These are phyloP conservation scores for Phyllotis vaccarum DNA, from an alignment of 2,797 vertebrate genomes.

Conservation along the genomic window DNA sequence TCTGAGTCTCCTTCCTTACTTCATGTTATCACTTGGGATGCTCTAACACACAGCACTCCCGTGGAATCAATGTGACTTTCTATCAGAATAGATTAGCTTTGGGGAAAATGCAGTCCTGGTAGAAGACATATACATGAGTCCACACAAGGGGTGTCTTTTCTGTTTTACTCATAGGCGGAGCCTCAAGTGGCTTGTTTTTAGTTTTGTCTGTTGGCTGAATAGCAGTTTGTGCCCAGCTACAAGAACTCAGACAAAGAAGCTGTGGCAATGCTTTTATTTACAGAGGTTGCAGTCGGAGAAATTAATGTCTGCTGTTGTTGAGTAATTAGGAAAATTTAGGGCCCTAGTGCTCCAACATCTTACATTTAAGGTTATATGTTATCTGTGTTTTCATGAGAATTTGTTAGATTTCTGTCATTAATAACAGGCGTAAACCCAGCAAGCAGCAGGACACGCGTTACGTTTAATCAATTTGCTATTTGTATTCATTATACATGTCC, in stretches of 20 bases:
- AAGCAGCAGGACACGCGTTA: slow-evolving; percentile 78
- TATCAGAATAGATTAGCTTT: slow-evolving; percentile 31
- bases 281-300: slow-evolving; percentile 73
- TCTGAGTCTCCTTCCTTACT: not conserved
- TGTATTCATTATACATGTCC: slow-evolving; percentile 86
- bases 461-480: slow-evolving; percentile 86
- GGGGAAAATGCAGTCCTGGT: not conserved
- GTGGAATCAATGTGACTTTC: not conserved
- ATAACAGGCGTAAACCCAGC: slow-evolving; percentile 82
- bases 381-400: slow-evolving; percentile 80
- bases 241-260: slow-evolving; percentile 62
- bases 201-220: not conserved
- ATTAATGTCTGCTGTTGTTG: slow-evolving; percentile 74
- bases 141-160: slow-evolving; percentile 42
- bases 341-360: slow-evolving; percentile 64
- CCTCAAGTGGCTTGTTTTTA: slow-evolving; percentile 59
- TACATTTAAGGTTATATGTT: slow-evolving; percentile 79
- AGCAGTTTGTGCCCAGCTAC: slow-evolving; percentile 54
- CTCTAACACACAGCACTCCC: not conserved
- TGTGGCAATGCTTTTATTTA: slow-evolving; percentile 65
- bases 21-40: slow-evolving; percentile 21
- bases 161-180: slow-evolving; percentile 48
- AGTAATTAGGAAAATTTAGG: slow-evolving; percentile 80
- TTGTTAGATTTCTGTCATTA: slow-evolving; percentile 86
- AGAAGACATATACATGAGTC: slow-evolving; percentile 63